Conservation (phyloP, 2,797 vertebrate species). For the Falco columbarius region DNA sequence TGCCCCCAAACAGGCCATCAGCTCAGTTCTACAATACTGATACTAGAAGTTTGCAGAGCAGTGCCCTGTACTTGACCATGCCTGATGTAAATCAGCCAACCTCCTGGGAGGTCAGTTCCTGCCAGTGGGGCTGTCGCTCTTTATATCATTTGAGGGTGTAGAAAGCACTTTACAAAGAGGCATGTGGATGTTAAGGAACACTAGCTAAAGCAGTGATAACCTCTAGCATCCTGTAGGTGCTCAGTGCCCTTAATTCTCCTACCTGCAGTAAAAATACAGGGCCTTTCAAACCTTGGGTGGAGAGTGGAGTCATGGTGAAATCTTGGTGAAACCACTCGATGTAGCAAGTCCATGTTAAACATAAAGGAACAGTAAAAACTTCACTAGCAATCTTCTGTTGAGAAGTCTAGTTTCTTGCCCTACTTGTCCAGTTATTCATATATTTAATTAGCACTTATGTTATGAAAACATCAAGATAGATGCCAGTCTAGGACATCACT, state of each 20-base stretch:
- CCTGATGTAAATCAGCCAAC: background rate
- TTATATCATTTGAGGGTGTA: background rate
- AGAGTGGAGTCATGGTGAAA: background rate
- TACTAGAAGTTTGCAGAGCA: background rate
- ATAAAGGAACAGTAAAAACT: background rate
- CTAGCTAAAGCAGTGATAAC: background rate
- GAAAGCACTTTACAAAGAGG: background rate
- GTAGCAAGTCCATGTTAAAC: background rate
- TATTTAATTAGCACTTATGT: background rate
- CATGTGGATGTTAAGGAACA: background rate
- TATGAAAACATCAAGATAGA: background rate
- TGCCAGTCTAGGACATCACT: background rate
- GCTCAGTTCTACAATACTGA: background rate
- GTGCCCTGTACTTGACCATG: background rate
- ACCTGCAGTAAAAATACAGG: background rate
- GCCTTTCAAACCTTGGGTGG: background rate
- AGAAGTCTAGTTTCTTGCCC: background rate
- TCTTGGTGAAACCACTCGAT: background rate
- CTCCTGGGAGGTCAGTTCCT: background rate
- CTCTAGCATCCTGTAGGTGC: background rate
- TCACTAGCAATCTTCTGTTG: background rate
- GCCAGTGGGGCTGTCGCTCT: background rate
- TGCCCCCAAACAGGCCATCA: background rate
- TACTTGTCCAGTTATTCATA: background rate
- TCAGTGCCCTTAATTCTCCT: background rate